Conservation (phyloP, 2,113 vertebrate species). For the Stegostoma tigrinum region DNA sequence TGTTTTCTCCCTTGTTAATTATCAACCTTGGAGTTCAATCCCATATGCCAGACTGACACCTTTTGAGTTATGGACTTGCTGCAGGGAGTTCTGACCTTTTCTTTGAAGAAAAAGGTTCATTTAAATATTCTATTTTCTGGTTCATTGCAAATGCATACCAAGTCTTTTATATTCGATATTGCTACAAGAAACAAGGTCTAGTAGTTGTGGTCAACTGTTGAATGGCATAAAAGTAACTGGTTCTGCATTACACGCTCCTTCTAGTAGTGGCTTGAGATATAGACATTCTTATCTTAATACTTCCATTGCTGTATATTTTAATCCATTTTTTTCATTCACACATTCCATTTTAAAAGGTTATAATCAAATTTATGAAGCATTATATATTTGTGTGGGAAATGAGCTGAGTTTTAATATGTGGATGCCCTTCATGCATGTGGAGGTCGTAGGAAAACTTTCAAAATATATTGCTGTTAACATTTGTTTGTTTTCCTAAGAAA, state of each 20-base stretch:
- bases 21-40: neutral
- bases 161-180: neutral
- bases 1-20: neutral
- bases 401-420: neutral
- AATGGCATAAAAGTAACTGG: neutral
- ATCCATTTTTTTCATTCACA: neutral
- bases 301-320: neutral
- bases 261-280: neutral
- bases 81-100: constrained; percentile 8
- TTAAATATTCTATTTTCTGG: constrained; percentile 21
- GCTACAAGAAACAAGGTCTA: neutral
- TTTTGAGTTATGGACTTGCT: constrained; percentile 34
- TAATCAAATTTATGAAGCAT: neutral
- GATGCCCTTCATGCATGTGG: neutral
- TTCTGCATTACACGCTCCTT: neutral
- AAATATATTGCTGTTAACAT: neutral
- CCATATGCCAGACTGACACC: constrained; percentile 8
- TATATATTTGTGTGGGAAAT: neutral
- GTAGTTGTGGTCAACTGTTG: neutral
- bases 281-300: neutral
- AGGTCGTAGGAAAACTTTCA: neutral
- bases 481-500: neutral
- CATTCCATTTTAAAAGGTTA: neutral
- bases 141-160: constrained; percentile 17
- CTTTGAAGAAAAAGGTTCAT: neutral